A percentile compares a stretch with the other conserved stretches of the same genome.
Conservation (phyloP, 1,140 invertebrate species). For the Drosophila equinoxialis region DNA sequence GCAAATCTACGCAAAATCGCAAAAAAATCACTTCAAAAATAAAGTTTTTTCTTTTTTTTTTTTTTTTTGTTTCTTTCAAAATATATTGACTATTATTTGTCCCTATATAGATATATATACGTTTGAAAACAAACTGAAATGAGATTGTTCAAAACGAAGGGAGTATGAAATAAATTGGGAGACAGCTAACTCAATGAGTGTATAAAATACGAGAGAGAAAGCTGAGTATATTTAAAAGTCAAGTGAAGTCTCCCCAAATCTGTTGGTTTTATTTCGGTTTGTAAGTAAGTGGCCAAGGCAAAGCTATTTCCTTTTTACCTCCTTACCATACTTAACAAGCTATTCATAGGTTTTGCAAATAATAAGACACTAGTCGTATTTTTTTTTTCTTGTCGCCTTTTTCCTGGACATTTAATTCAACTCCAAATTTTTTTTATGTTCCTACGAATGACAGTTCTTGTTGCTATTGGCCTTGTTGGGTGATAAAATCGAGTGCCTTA, state of each 20-base stretch:
- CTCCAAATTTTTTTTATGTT: slow-evolving; percentile 62
- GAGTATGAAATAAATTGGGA: no score
- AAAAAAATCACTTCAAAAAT: no score
- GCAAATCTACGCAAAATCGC: not conserved
- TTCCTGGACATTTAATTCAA: slow-evolving; percentile 35
- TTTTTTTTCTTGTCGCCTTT: not conserved
- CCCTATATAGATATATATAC: slow-evolving; percentile 22
- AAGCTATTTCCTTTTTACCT: not conserved
- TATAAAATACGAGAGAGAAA: not conserved
- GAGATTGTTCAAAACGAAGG: no score
- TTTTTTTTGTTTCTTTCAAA: not conserved
- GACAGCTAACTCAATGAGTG: slow-evolving; percentile 6
- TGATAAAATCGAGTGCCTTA: slow-evolving; percentile 64
- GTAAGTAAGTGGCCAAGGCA: not conserved
- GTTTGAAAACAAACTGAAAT: slow-evolving; percentile 2
- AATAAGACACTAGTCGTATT: slow-evolving; percentile 48
- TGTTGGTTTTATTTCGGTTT: not conserved
- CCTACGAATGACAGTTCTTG: slow-evolving; percentile 23
- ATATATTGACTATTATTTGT: not conserved
- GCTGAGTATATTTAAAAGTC: not conserved
- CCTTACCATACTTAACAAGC: not conserved
- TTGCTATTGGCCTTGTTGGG: slow-evolving; percentile 34
- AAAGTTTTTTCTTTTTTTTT: no score
- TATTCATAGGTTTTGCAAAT: slow-evolving; percentile 46
- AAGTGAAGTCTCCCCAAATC: no score